Conservation (phyloP, 2,113 vertebrate genomes). For the Ifrita kowaldi region DNA sequence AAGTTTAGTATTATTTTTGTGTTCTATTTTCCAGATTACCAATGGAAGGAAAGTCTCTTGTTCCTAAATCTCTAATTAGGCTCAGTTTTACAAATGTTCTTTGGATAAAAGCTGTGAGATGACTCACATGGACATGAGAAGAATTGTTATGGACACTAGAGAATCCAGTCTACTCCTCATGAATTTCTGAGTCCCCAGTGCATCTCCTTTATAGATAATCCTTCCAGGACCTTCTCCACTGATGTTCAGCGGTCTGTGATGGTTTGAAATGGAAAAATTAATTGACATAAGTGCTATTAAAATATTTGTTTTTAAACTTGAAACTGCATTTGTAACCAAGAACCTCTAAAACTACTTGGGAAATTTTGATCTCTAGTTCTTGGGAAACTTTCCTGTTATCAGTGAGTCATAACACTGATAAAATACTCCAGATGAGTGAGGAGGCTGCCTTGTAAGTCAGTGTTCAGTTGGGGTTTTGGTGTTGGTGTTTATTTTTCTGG, state of each 20-base stretch:
- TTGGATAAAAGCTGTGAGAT: background rate
- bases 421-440: background rate
- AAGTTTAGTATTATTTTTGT: background rate
- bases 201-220: background rate
- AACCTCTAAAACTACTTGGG: background rate
- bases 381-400: background rate
- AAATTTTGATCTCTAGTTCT: background rate
- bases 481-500: background rate
- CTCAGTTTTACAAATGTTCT: background rate
- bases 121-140: background rate
- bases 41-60: background rate
- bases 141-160: background rate
- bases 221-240: background rate
- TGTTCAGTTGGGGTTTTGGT: no score
- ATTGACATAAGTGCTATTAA: background rate
- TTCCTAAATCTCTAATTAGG: background rate
- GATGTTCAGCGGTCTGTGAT: background rate
- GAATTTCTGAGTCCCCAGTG: background rate
- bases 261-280: background rate
- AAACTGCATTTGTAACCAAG: background rate
- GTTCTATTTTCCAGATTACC: background rate
- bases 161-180: background rate
- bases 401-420: background rate
- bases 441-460: background rate
- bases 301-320: background rate